Evolutionary conservation across 2,113 vertebrate genomes (phyloP), one percentile per base, ranked within the genome.

Genomic region (Solea solea): DNA sequence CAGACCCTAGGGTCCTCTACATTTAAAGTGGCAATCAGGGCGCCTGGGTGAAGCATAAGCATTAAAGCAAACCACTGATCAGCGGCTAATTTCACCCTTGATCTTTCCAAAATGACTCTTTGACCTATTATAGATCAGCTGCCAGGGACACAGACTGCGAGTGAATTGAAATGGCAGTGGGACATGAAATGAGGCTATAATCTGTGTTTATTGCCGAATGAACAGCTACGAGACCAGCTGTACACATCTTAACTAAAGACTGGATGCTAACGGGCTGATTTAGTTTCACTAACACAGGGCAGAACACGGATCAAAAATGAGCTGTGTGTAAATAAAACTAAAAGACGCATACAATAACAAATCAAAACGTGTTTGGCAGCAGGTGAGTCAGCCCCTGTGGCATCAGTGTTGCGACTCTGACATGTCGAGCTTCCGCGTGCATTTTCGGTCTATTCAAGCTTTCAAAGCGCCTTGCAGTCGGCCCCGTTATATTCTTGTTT

Each of bases 21-120:
- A 72, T 84, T 79, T 78, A 82, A 14, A 73, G 82, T 69, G 79
- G 68, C 71, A 87, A 80, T 87, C 71, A 84, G 55, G 53, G 56
- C 60, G 56, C 61, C 51, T 62, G 34, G 72, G 56, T 83, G 65
- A 80, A 67, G 50, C 62, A 62, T 67, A 71, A 76, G 56, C 45
- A 15, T 59, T 79, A 68, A 80, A 81, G 59, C 55, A 72, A 86
- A 69, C 60, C 61, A 69, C 72, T 74, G 73, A 82, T 84, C 63
- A 76, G 58, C 58, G 59, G 67, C 45, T 81, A 72, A 84, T 87
- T 76, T 86, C 68, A 69, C 72, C 51, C 66, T 72, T 73, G 67
- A 79, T 78, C 61, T 58, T 64, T 58, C 21, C 51, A 52, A 77
- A 86, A 80, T 67, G 73, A 63, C 63, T 79, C 44, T 49, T 53